Evolutionary conservation across 2,888 invertebrate genomes (phyloP).

Genomic region (Meiosimyza decipiens): DNA sequence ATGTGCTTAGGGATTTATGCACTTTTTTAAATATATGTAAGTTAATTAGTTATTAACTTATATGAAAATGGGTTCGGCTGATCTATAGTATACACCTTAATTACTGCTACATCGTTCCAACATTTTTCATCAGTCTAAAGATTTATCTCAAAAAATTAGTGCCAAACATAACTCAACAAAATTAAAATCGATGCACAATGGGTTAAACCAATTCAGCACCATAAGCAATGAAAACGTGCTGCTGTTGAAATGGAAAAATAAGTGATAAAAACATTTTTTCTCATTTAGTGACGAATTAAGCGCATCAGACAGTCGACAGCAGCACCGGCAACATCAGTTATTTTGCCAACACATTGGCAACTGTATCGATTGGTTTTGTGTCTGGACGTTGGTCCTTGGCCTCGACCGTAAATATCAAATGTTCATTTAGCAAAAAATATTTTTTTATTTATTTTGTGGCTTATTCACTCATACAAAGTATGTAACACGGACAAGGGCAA

Average conservation of each 20-base stretch:
- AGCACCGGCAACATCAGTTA: slow-evolving; percentile 15
- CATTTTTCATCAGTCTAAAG: too few species aligned
- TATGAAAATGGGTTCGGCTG: too few species aligned
- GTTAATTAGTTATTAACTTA: too few species aligned
- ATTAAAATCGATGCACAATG: too few species aligned
- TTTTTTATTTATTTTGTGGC: too few species aligned
- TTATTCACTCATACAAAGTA: too few species aligned
- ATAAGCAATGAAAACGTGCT: not conserved
- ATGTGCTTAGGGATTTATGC: too few species aligned
- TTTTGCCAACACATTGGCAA: slow-evolving; percentile 15
- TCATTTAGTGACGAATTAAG: slow-evolving; percentile 64
- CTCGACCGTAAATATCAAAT: slow-evolving; percentile 31
- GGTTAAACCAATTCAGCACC: not conserved
- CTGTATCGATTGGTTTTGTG: slow-evolving; percentile 36
- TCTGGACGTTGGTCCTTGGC: slow-evolving; percentile 36
- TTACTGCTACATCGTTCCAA: too few species aligned
- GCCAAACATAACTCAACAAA: too few species aligned
- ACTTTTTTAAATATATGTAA: too few species aligned
- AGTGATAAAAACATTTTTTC: slow-evolving; percentile 48
- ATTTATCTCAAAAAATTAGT: too few species aligned
- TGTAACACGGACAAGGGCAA: slow-evolving; percentile 52
- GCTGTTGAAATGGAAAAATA: slow-evolving; percentile 29
- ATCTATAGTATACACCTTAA: too few species aligned
- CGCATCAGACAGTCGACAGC: slow-evolving; percentile 52
- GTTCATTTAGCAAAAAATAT: slow-evolving; percentile 13